Percentiles rank a stretch among this genome's conserved stretches.
Evolutionary conservation across 2,888 invertebrate species (phyloP).

Genomic region (Trichopria drosophilae): DNA sequence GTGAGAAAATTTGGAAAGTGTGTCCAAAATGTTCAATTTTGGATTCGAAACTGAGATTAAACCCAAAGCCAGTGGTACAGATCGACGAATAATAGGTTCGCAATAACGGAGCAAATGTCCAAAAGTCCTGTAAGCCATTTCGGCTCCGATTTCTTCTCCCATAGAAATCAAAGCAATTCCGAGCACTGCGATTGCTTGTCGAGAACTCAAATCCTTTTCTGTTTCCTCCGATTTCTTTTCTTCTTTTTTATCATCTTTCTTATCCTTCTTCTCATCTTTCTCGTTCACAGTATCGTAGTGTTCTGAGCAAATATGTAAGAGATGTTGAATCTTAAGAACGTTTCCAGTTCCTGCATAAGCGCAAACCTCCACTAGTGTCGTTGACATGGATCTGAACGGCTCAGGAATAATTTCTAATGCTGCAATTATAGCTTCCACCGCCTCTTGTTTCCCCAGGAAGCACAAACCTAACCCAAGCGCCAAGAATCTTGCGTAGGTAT

Average conservation of each 20-base stretch:
- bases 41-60: slow-evolving; percentile 96
- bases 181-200: slow-evolving; percentile 94
- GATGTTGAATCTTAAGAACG: slow-evolving; percentile 96
- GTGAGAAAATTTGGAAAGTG: slow-evolving; percentile 98
- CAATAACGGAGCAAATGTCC: slow-evolving; percentile 96
- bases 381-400: slow-evolving; percentile 94
- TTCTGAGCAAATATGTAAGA: slow-evolving; percentile 97
- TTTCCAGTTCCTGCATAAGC: slow-evolving; percentile 99
- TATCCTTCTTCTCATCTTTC: slow-evolving; percentile 57
- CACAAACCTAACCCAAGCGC: slow-evolving; percentile 91
- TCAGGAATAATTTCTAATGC: slow-evolving; percentile 90
- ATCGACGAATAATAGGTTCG: slow-evolving; percentile 92
- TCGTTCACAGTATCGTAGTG: slow-evolving; percentile 78
- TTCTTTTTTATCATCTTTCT: slow-evolving; percentile 60
- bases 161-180: slow-evolving; percentile 98
- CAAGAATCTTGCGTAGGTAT: slow-evolving; percentile 82
- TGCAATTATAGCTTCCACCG: slow-evolving; percentile 88
- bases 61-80: slow-evolving; percentile 95
- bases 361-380: slow-evolving; percentile 95
- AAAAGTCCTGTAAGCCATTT: slow-evolving; percentile 92
- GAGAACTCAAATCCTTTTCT: slow-evolving; percentile 78
- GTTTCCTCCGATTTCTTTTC: slow-evolving; percentile 68
- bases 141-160: slow-evolving; percentile 98
- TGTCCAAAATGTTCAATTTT: slow-evolving; percentile 93
- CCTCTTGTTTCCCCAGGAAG: slow-evolving; percentile 88